Conservation (phyloP, 2,797 vertebrate species). For the Pachyuromys duprasi region DNA sequence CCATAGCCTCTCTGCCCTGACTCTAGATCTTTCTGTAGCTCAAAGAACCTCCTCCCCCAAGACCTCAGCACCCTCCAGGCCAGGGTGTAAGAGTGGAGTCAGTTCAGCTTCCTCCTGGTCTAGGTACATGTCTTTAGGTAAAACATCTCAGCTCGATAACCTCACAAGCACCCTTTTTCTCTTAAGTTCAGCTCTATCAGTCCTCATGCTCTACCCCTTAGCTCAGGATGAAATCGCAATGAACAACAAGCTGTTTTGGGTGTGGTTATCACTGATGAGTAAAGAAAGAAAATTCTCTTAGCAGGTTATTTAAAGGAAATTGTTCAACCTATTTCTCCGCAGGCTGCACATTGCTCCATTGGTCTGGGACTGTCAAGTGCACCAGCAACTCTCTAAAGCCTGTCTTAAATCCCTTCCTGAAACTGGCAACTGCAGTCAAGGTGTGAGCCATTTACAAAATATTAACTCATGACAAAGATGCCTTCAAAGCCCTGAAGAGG, state of each 20-base stretch:
- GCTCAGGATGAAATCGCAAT: constrained; percentile 46
- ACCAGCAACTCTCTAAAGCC: constrained; percentile 69
- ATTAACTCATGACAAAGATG: constrained; percentile 71
- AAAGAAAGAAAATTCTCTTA: constrained; percentile 70
- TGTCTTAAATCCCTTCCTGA: constrained; percentile 75
- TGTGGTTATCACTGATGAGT: constrained; percentile 75
- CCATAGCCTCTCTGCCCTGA: not conserved
- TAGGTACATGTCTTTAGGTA: not conserved
- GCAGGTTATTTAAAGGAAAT: constrained; percentile 67
- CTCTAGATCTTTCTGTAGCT: not conserved
- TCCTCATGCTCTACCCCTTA: not conserved
- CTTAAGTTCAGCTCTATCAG: not conserved
- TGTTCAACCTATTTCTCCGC: constrained; percentile 57
- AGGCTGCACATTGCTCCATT: constrained; percentile 56
- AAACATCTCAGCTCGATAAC: not conserved
- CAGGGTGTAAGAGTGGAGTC: no score
- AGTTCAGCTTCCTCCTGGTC: no score
- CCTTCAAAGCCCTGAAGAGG: constrained; percentile 58
- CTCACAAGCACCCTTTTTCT: not conserved
- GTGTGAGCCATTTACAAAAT: constrained; percentile 80
- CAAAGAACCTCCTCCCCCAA: not conserved
- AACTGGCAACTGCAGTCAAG: constrained; percentile 75
- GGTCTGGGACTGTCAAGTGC: constrained; percentile 60
- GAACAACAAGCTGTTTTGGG: constrained; percentile 77
- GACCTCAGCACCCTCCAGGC: not conserved